These are phyloP conservation scores for Xestia ashworthii DNA, from an alignment of 2,888 invertebrate genomes.

Conservation along the genomic window DNA sequence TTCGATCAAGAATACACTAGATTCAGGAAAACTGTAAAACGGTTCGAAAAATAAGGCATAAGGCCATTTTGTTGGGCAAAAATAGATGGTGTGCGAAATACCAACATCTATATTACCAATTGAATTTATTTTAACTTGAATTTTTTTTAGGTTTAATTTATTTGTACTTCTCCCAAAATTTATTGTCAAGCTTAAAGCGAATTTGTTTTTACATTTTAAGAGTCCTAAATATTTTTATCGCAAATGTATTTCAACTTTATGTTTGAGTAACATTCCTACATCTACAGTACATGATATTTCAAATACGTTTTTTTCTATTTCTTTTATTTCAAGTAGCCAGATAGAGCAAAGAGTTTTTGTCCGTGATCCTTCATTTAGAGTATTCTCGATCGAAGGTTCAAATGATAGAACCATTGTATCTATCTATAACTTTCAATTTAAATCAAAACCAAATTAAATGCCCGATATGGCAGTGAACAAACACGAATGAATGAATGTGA, in stretches of 20 bases:
- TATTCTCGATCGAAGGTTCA: neutral
- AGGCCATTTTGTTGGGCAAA: neutral
- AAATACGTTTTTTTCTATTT: neutral
- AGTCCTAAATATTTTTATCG: neutral
- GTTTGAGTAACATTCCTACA: neutral
- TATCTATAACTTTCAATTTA: slow-evolving; percentile 45
- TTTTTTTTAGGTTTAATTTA: neutral
- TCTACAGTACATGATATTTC: neutral
- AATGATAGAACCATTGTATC: slow-evolving; percentile 1
- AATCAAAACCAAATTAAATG: slow-evolving; percentile 57
- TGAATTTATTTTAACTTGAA: neutral
- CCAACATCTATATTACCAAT: neutral
- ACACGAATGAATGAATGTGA: slow-evolving; percentile 29
- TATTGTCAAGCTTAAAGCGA: neutral
- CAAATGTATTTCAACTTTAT: neutral
- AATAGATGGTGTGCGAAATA: neutral
- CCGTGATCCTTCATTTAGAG: neutral
- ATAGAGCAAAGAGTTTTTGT: neutral
- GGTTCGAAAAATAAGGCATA: neutral
- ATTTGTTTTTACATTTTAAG: neutral
- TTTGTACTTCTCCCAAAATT: neutral
- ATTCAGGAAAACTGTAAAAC: neutral
- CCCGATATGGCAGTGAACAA: slow-evolving; percentile 58
- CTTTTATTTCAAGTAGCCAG: neutral
- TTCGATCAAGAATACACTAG: neutral